Evolutionary conservation across 2,888 invertebrate species (phyloP).

Genomic region (Dysmachus trigonus): DNA sequence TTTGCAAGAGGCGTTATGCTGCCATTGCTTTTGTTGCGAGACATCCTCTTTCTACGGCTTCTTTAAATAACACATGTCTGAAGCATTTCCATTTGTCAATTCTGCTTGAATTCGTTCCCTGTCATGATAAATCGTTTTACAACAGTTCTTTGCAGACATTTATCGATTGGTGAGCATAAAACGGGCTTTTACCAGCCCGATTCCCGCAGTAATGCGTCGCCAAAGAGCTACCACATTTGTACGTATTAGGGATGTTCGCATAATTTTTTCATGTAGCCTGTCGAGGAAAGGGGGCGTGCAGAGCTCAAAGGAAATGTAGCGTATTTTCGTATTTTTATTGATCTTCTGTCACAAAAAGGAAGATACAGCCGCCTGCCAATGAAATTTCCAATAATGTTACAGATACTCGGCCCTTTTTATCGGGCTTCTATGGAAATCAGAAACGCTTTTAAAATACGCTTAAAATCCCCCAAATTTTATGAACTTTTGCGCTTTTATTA

Average conservation of each 20-base stretch:
- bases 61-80: constrained; percentile 25
- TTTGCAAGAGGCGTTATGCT: not conserved
- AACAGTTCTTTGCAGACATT: constrained; percentile 4
- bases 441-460: not conserved
- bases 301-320: constrained; percentile 12
- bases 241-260: not conserved
- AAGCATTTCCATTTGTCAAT: constrained; percentile 21
- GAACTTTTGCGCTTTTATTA: constrained; percentile 14
- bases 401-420: not conserved
- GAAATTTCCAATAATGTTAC: not conserved
- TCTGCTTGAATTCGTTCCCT: constrained; percentile 11
- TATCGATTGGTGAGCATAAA: constrained; percentile 29
- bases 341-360: constrained; percentile 1
- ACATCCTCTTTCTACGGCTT: not conserved
- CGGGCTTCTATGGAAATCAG: not conserved
- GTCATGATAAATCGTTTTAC: constrained; percentile 31
- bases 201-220: not conserved
- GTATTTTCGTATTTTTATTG: constrained; percentile 20
- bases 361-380: not conserved
- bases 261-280: constrained; percentile 8
- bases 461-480: constrained; percentile 15
- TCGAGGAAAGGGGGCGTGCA: not conserved
- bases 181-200: constrained; percentile 22
- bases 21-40: not conserved
- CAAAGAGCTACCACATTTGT: not conserved